Conservation (phyloP, 1,140 invertebrate genomes). For the Melanaphis sacchari region DNA sequence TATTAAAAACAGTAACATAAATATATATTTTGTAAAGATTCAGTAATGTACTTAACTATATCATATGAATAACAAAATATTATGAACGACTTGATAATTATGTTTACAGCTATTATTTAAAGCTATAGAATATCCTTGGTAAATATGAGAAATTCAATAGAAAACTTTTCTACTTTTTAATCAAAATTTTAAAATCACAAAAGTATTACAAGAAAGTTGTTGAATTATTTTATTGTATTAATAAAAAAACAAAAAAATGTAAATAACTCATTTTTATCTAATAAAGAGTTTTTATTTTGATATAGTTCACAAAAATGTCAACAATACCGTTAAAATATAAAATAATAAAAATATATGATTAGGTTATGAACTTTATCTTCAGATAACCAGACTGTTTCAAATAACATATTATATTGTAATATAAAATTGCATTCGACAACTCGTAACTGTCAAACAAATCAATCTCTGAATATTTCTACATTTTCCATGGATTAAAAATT, state of each 20-base stretch:
- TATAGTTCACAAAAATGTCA: not conserved
- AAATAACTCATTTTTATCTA: not conserved
- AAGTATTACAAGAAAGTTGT: not conserved
- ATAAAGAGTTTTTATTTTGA: not conserved
- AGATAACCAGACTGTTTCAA: not conserved
- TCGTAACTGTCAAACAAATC: too few relatives aligned
- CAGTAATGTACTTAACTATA: too few relatives aligned
- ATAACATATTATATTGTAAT: not conserved
- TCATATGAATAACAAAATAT: not conserved
- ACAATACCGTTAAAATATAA: not conserved
- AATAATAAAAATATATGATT: not conserved
- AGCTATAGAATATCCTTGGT: not conserved
- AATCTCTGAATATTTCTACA: too few relatives aligned
- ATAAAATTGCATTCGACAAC: not conserved
- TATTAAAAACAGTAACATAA: not conserved
- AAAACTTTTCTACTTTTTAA: not conserved
- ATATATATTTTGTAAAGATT: not conserved
- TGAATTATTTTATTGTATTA: constrained; percentile 1
- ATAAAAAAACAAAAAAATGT: not conserved
- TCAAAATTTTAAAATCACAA: not conserved
- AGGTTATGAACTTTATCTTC: not conserved
- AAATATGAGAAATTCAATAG: not conserved
- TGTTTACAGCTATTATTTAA: not conserved
- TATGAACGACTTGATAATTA: not conserved
- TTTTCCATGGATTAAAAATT: not conserved